These are phyloP conservation scores for Acanthornis magna DNA, from an alignment of 2,797 vertebrate species.

Conservation along the genomic window DNA sequence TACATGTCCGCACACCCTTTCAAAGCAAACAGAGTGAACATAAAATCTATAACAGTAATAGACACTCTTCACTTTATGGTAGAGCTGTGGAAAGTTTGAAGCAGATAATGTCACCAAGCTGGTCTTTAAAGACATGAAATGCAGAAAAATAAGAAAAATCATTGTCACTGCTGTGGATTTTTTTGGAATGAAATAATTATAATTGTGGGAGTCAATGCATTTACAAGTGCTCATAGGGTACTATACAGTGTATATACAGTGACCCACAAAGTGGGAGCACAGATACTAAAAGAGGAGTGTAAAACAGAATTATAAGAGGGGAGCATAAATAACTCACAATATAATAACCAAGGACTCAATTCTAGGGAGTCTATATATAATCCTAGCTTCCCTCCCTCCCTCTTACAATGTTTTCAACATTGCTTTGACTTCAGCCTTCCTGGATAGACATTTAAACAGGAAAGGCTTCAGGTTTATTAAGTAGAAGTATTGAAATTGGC, in stretches of 20 bases:
- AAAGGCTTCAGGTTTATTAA: constrained; percentile 3
- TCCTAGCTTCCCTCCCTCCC: not conserved
- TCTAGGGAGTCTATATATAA: constrained; percentile 26
- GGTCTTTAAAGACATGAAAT: not conserved
- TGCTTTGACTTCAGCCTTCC: constrained; percentile 30
- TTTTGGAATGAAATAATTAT: not conserved
- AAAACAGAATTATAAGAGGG: not conserved
- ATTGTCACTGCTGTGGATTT: not conserved
- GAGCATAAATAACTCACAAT: constrained; percentile 23
- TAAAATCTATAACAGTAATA: constrained; percentile 17
- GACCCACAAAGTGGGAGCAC: not conserved
- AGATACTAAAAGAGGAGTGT: not conserved
- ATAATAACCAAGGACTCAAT: constrained; percentile 3
- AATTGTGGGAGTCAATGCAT: constrained; percentile 13
- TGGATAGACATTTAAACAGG: not conserved
- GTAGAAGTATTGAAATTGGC: not conserved
- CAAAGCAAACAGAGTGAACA: not conserved
- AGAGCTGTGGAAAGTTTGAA: constrained; percentile 29
- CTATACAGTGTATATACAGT: not conserved
- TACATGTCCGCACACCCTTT: not conserved
- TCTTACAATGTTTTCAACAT: not conserved
- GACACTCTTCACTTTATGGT: not conserved
- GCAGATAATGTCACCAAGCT: not conserved
- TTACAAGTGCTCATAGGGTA: not conserved
- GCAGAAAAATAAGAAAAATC: constrained; percentile 26